phyloP scores from a whole-genome alignment of 1,140 invertebrate species.

The Drosophila sucinea region DNA sequence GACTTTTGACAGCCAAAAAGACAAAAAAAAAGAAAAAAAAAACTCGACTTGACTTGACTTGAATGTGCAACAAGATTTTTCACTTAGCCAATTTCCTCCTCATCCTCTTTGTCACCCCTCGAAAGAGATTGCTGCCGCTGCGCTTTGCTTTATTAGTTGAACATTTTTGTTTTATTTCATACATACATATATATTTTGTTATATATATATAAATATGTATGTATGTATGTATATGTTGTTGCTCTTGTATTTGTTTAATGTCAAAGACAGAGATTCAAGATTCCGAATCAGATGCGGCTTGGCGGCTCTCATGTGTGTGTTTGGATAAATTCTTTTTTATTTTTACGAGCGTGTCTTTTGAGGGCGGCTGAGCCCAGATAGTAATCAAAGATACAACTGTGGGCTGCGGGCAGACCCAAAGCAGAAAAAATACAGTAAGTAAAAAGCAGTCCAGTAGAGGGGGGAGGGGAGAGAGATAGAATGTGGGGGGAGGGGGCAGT shows the following conservation, averaged over 20 bases:
- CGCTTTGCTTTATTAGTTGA: conserved; percentile 55
- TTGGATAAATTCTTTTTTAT: conserved; percentile 17
- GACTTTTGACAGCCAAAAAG: background rate
- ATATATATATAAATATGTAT: no score
- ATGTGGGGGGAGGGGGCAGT: background rate
- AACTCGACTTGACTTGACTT: background rate
- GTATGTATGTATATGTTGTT: background rate
- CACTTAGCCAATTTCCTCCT: conserved; percentile 39
- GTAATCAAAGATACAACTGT: conserved; percentile 22
- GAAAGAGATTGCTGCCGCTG: background rate
- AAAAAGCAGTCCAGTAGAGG: background rate
- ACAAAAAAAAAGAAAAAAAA: background rate
- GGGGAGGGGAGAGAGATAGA: background rate
- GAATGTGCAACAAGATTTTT: conserved; percentile 48
- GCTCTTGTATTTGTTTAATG: conserved; percentile 43
- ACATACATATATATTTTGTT: background rate
- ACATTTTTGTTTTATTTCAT: conserved; percentile 21
- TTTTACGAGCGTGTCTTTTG: conserved; percentile 42
- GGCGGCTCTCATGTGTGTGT: conserved; percentile 11
- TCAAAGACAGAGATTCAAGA: conserved; percentile 45
- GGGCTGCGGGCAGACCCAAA: conserved; percentile 5
- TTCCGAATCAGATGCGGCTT: conserved; percentile 8
- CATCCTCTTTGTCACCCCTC: background rate
- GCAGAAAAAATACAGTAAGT: no score
- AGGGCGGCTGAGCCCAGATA: conserved; percentile 18